These are phyloP conservation scores for Vultur gryphus DNA, from an alignment of 2,797 vertebrate genomes.

Conservation along the genomic window DNA sequence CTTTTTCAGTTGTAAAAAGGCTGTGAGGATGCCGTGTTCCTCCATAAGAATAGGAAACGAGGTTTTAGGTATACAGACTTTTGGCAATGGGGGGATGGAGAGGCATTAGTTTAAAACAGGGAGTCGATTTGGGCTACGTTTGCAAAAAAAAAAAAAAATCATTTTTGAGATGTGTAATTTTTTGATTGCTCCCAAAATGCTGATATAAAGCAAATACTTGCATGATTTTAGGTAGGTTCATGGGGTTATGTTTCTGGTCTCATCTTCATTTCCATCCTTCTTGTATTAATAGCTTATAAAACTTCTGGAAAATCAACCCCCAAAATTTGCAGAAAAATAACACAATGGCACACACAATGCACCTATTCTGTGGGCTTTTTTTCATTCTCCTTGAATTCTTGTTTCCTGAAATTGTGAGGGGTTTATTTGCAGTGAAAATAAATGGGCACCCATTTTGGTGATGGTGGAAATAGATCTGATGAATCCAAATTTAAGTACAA, in stretches of 20 bases:
- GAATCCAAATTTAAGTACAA: neutral
- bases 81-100: neutral
- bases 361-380: neutral
- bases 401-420: neutral
- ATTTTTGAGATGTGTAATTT: neutral
- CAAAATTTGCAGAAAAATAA: neutral
- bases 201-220: neutral
- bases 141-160: neutral
- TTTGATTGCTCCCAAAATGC: neutral
- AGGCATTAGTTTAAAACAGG: neutral
- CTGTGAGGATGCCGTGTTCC: neutral
- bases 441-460: neutral
- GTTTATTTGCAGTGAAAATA: neutral
- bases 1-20: neutral
- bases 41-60: neutral
- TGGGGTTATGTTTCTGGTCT: neutral
- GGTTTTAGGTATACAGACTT: neutral
- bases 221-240: neutral
- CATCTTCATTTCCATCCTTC: neutral
- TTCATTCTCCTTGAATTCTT: neutral
- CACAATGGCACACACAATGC: neutral
- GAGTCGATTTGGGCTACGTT: neutral
- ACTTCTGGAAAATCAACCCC: neutral
- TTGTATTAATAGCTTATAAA: neutral
- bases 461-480: neutral